Base-by-base conservation (phyloP, 2,888 invertebrate species). In the Cantharis rustica region DNA sequence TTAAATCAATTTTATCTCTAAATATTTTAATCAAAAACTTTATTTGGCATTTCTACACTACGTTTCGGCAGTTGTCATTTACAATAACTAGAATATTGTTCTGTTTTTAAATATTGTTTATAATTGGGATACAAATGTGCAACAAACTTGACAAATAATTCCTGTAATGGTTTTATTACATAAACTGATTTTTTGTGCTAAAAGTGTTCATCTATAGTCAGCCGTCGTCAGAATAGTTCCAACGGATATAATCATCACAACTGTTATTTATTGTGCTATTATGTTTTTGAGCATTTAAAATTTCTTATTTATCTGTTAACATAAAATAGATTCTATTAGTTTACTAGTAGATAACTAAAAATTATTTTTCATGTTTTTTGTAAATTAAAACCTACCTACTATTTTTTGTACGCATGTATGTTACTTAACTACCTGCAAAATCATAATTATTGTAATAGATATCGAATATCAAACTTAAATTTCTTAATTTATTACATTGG, bases 21-120 rank as follows among this genome's bases (percentile, higher is more conserved):
- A 79, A 79, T 73, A 62, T 70, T 68, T 71, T 74, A 79, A 80
- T 79, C 79, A 81, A 80, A 80, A 78, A 66, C 62, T 68, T 75
- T 79, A 81, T 80, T 81, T 81, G 80, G 81, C 80, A 76, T 77
- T 72, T 75, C 26, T 23, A 31, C 72, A 72, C 69, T 71, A 71
- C 76, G 74, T 76, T 76, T 79, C 80, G 76, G 73, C 78, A 79
- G 77, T 74, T 75, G 79, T 84, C 47, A 84, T 85, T 85, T 85
- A 86, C 84, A 84, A 86, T 88, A 47, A 47, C 47, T 47, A 87
- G 87, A 85, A 86, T 87, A 86, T 88, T 87, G 87, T 88, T 88
- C 86, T 88, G 88, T 88, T 88, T 88, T 87, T 86, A 86, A 87
- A 87, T 87, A 87, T 88, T 87, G 87, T 88, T 87, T 87, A 88